These are phyloP conservation scores for Willowsia nigromaculata DNA, from an alignment of 2,888 invertebrate species.

Conservation along the genomic window DNA sequence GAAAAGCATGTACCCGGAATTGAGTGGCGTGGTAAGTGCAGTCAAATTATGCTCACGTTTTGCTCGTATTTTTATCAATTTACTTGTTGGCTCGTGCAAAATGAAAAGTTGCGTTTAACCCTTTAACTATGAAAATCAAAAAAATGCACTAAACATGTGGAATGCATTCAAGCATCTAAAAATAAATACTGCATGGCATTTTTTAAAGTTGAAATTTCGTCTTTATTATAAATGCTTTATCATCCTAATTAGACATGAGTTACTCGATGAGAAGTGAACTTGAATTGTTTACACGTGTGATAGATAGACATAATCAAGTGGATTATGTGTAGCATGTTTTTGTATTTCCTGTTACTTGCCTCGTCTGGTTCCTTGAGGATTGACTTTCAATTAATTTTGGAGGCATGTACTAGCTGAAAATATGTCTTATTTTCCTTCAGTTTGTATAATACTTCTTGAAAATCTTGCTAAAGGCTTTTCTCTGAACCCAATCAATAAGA, in stretches of 20 bases:
- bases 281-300: conserved; percentile 30
- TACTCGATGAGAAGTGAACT: conserved; percentile 1
- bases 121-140: not conserved
- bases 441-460: too few relatives aligned
- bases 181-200: not conserved
- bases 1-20: not conserved
- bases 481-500: too few relatives aligned
- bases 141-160: not conserved
- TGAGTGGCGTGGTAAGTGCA: not conserved
- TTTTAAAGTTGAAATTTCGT: not conserved
- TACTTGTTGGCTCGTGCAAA: conserved; percentile 8
- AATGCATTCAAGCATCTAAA: not conserved
- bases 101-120: not conserved
- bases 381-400: too few relatives aligned
- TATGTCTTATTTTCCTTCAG: too few relatives aligned
- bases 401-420: too few relatives aligned
- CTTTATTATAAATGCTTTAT: not conserved
- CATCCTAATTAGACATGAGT: conserved; percentile 24
- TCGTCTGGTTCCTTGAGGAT: too few relatives aligned
- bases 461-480: too few relatives aligned
- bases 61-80: not conserved
- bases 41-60: not conserved
- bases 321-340: too few relatives aligned
- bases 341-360: too few relatives aligned
- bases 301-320: too few relatives aligned